Conservation (phyloP, 2,888 invertebrate genomes). For the Drosophila emarginata region DNA sequence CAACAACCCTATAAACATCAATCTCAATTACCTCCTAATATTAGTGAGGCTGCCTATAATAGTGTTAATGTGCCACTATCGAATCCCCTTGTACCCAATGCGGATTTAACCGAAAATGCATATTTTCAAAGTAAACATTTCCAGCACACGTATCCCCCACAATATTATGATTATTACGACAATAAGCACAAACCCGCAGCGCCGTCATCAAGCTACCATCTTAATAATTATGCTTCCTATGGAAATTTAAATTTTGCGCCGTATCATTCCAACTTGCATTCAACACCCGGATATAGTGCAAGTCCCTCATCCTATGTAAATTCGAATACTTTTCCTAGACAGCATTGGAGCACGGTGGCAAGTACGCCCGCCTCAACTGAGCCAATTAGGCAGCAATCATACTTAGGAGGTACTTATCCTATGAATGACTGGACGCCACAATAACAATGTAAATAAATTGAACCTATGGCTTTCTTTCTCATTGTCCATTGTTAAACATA, state of each 20-base stretch:
- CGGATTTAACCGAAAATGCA: constrained; percentile 53
- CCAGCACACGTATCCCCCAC: constrained; percentile 67
- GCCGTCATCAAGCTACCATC: constrained; percentile 64
- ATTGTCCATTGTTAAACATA: constrained; percentile 35
- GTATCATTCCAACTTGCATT: constrained; percentile 75
- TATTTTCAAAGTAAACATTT: constrained; percentile 64
- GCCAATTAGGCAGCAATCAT: constrained; percentile 62
- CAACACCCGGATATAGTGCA: constrained; percentile 63
- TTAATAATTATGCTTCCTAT: constrained; percentile 75
- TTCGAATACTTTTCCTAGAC: constrained; percentile 67
- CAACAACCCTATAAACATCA: constrained; percentile 61
- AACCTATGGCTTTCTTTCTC: constrained; percentile 28
- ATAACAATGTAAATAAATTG: constrained; percentile 38
- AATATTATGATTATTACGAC: constrained; percentile 73
- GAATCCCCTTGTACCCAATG: constrained; percentile 47
- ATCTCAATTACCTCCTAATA: constrained; percentile 44
- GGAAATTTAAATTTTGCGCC: constrained; percentile 74
- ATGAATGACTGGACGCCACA: constrained; percentile 70
- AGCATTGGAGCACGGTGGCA: constrained; percentile 64
- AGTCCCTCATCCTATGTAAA: constrained; percentile 61
- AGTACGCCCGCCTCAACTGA: constrained; percentile 60
- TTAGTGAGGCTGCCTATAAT: constrained; percentile 49
- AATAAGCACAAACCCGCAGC: constrained; percentile 68
- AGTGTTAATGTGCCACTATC: constrained; percentile 52
- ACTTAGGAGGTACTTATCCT: constrained; percentile 62